These are phyloP conservation scores for Chaetops frenatus DNA, from an alignment of 2,113 vertebrate genomes.

Conservation along the genomic window DNA sequence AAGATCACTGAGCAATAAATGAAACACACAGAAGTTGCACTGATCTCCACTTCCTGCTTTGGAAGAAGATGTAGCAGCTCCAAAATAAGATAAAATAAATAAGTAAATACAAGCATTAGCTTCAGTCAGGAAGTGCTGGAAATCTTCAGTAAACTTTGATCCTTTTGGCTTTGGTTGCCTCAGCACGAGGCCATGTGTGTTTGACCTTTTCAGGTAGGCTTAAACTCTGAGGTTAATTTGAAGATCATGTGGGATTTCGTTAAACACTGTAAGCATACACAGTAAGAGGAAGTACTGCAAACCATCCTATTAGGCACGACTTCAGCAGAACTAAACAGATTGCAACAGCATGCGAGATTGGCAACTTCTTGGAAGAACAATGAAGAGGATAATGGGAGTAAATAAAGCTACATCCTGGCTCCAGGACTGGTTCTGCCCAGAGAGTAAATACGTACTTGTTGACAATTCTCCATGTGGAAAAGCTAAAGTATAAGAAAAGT, in stretches of 20 bases:
- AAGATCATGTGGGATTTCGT: not conserved
- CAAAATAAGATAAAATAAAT: not conserved
- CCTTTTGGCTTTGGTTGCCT: not conserved
- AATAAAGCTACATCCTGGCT: not conserved
- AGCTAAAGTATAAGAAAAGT: not conserved
- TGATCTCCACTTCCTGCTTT: not conserved
- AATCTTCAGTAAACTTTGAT: not conserved
- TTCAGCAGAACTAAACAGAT: not conserved
- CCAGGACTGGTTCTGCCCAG: not conserved
- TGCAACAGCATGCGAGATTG: not conserved
- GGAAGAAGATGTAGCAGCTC: not conserved
- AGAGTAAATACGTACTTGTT: constrained; percentile 30
- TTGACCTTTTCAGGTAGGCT: not conserved
- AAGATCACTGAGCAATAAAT: not conserved
- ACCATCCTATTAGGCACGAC: not conserved
- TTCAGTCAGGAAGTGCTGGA: not conserved
- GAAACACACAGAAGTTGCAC: not conserved
- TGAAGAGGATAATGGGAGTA: not conserved
- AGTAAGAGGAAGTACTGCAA: constrained; percentile 9
- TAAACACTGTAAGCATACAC: not conserved
- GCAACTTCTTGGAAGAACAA: not conserved
- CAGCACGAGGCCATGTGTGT: not conserved
- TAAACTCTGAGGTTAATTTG: constrained; percentile 19
- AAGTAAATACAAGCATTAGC: not conserved
- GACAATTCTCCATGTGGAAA: not conserved